A percentile compares a stretch with the other conserved stretches of the same genome.
These are phyloP conservation scores for Xanthia icteritia DNA, from an alignment of 2,888 invertebrate species.

Conservation along the genomic window DNA sequence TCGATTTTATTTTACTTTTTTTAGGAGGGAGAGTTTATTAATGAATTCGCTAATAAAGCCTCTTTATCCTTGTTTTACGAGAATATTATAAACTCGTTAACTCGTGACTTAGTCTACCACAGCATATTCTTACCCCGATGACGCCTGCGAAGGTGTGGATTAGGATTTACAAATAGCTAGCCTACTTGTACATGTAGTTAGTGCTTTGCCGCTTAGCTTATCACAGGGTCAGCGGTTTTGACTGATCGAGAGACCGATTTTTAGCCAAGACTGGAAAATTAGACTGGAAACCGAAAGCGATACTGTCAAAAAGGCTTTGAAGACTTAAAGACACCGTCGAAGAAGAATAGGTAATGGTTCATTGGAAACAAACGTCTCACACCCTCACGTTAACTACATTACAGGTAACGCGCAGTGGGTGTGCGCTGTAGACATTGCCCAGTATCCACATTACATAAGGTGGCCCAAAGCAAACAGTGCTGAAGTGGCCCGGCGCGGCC, in stretches of 20 bases:
- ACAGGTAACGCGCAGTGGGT: constrained; percentile 40
- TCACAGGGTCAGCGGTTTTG: no score
- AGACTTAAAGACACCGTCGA: not conserved
- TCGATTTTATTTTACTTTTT: no score
- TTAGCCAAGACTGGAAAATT: not conserved
- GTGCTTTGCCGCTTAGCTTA: not conserved
- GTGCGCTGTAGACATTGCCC: constrained; percentile 61
- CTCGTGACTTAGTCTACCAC: not conserved
- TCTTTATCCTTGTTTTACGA: constrained; percentile 7
- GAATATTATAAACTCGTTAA: not conserved
- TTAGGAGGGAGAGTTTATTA: not conserved
- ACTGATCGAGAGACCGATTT: not conserved
- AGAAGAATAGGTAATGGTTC: constrained; percentile 21
- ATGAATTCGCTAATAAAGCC: not conserved
- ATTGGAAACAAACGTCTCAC: constrained; percentile 47
- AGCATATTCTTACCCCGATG: not conserved
- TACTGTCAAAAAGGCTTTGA: not conserved
- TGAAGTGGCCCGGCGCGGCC: constrained; percentile 36
- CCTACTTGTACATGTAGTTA: constrained; percentile 1
- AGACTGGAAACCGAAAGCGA: not conserved
- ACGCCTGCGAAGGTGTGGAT: not conserved
- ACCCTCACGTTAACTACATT: constrained; percentile 52
- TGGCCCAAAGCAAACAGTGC: constrained; percentile 55
- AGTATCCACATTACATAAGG: constrained; percentile 58
- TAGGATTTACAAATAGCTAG: not conserved